phyloP scores from a whole-genome alignment of 2,797 vertebrate genomes.

The Aldrovandia affinis region DNA sequence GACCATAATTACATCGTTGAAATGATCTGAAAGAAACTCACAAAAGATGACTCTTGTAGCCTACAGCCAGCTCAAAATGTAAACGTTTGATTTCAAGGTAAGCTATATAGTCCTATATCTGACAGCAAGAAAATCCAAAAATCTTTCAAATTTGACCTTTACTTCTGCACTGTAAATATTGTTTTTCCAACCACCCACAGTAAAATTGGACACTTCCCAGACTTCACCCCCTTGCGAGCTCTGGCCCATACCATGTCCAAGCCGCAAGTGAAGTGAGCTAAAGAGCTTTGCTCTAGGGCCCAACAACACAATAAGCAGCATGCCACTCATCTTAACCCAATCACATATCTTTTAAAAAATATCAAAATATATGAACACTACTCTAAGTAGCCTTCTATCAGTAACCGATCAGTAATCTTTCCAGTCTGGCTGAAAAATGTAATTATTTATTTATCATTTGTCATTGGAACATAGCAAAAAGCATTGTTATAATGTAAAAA shows the following conservation, averaged over 20 bases:
- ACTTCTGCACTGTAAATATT: conserved; percentile 7
- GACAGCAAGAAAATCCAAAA: conserved; percentile 21
- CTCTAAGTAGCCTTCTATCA: neutral
- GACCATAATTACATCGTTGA: conserved; percentile 72
- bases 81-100: conserved; percentile 55
- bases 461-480: too few species aligned
- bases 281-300: neutral
- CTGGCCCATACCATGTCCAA: conserved; percentile 15
- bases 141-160: neutral
- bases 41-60: conserved; percentile 60
- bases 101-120: conserved; percentile 31
- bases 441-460: neutral
- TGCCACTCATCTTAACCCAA: neutral
- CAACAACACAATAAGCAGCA: neutral
- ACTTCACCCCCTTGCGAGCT: neutral
- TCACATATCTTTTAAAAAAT: neutral
- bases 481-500: too few species aligned
- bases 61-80: conserved; percentile 49
- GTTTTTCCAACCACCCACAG: conserved; percentile 17
- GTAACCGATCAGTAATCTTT: neutral
- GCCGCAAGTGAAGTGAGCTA: neutral
- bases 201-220: conserved; percentile 22
- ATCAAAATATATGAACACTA: neutral
- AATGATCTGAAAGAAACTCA: conserved; percentile 67
- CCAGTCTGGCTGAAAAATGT: neutral